Percentiles rank a stretch among this genome's conserved stretches.
These are phyloP conservation scores for Sorex araneus DNA, from an alignment of 2,113 vertebrate species.

Conservation along the genomic window DNA sequence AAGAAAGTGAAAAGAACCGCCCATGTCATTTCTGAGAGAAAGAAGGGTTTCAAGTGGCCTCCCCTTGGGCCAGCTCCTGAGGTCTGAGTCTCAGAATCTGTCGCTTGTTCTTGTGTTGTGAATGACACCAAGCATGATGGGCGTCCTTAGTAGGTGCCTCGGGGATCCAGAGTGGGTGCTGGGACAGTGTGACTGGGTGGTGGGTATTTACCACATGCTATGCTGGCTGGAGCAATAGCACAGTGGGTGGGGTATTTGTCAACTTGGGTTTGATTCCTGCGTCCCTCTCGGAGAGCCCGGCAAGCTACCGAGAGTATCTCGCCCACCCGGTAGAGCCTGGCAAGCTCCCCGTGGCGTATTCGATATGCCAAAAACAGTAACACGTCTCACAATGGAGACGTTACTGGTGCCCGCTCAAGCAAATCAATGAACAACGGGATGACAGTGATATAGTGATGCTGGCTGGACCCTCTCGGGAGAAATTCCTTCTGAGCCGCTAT, in stretches of 20 bases:
- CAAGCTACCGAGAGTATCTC: too few relatives aligned
- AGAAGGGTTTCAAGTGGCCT: slow-evolving; percentile 78
- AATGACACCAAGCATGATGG: slow-evolving; percentile 54
- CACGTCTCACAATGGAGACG: too few relatives aligned
- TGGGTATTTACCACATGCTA: not conserved
- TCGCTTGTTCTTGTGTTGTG: slow-evolving; percentile 69
- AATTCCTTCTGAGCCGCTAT: not conserved
- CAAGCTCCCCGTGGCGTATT: too few relatives aligned
- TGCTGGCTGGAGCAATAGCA: not conserved
- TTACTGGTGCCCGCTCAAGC: too few relatives aligned
- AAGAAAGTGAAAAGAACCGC: slow-evolving; percentile 81
- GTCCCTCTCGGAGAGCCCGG: too few relatives aligned
- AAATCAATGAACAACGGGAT: too few relatives aligned
- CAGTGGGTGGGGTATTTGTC: too few relatives aligned
- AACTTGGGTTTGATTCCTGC: too few relatives aligned
- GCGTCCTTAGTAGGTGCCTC: not conserved
- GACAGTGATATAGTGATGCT: too few relatives aligned
- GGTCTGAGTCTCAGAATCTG: slow-evolving; percentile 79
- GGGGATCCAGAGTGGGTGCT: not conserved
- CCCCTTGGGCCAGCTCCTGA: slow-evolving; percentile 69
- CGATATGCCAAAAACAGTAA: too few relatives aligned
- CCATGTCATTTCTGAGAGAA: slow-evolving; percentile 80
- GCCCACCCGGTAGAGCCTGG: too few relatives aligned
- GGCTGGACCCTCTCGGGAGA: slow-evolving; percentile 33
- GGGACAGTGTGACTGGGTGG: not conserved